Conservation (phyloP, 2,113 vertebrate genomes). For the cat (Felis catus) region F.catus_Fca126_mat1.0 CM031419.1:14753001-14753500, state of each 20-base stretch:
- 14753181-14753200: background rate
- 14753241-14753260: no score
- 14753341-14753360: background rate
- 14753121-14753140: background rate
- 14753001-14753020: fast-evolving
- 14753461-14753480: background rate
- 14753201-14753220: background rate
- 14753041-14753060: background rate
- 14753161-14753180: no score
- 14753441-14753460: background rate
- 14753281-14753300: background rate
- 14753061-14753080: background rate
- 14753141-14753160: no score
- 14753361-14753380: background rate
- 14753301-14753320: background rate
- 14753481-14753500: background rate
- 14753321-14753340: background rate
- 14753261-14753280: background rate
- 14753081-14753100: background rate
- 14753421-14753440: background rate
- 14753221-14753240: background rate
- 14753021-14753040: background rate
- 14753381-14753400: background rate
- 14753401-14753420: background rate
- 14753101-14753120: background rate